Percentiles rank a stretch among this genome's conserved stretches.
Conservation (phyloP, 2,888 invertebrate genomes). For the Mongoloraphidia duomilia region DNA sequence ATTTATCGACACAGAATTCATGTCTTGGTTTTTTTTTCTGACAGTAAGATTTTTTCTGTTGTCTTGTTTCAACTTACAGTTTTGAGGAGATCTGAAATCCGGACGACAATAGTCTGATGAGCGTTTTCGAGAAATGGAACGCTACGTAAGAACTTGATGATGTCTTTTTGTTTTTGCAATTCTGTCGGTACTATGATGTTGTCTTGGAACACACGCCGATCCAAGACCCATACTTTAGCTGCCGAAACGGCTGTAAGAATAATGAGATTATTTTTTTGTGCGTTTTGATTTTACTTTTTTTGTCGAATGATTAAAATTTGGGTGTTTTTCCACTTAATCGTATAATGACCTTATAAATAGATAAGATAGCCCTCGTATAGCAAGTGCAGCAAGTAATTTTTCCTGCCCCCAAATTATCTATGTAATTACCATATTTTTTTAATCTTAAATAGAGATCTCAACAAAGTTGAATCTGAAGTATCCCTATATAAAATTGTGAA, state of each 20-base stretch:
- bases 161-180: conserved; percentile 69
- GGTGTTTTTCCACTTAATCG: too few relatives aligned
- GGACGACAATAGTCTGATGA: conserved; percentile 52
- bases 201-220: conserved; percentile 72
- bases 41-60: conserved; percentile 66
- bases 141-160: conserved; percentile 67
- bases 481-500: background rate
- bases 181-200: conserved; percentile 78
- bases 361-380: too few relatives aligned
- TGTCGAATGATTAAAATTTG: too few relatives aligned
- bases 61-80: conserved; percentile 61
- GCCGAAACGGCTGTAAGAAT: conserved; percentile 46
- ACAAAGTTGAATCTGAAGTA: too few relatives aligned
- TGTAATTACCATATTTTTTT: too few relatives aligned
- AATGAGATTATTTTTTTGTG: background rate
- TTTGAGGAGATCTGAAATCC: conserved; percentile 78
- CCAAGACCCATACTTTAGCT: conserved; percentile 78
- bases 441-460: background rate
- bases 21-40: too few relatives aligned
- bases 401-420: too few relatives aligned
- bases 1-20: too few relatives aligned
- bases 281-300: background rate
- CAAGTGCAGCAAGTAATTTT: too few relatives aligned
- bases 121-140: conserved; percentile 66
- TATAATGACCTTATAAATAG: too few relatives aligned